Evolutionary conservation across 2,113 vertebrate species (phyloP).

Genomic region (Myrmecobius fasciatus): DNA sequence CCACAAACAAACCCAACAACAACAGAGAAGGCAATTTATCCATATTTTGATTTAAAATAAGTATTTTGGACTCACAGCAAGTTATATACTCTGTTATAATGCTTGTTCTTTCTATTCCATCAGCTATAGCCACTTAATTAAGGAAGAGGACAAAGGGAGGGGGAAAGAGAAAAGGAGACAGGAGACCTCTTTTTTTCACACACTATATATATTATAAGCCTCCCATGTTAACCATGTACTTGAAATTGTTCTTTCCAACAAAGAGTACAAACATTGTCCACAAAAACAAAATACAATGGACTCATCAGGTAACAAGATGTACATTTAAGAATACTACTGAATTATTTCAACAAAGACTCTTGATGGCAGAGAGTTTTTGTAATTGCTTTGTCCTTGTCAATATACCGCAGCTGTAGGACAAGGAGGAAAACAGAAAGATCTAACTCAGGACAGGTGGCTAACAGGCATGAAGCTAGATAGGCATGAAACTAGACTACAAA

Average conservation of each 20-base stretch:
- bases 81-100: background rate
- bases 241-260: background rate
- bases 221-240: background rate
- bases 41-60: background rate
- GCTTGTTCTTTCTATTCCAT: background rate
- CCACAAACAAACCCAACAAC: no score
- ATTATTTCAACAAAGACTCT: background rate
- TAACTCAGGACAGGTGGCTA: background rate
- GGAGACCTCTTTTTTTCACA: background rate
- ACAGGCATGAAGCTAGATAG: constrained; percentile 4
- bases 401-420: background rate
- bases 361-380: constrained; percentile 1
- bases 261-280: background rate
- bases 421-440: background rate
- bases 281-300: background rate
- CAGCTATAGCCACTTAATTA: background rate
- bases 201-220: background rate
- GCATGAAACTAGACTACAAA: background rate
- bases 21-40: background rate
- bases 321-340: background rate
- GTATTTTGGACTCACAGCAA: background rate
- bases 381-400: constrained; percentile 8
- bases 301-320: background rate
- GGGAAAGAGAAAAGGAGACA: background rate
- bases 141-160: constrained; percentile 8